phyloP scores from a whole-genome alignment of 53 echinoderm and acorn worm species.

The Stichopus horrens region DNA sequence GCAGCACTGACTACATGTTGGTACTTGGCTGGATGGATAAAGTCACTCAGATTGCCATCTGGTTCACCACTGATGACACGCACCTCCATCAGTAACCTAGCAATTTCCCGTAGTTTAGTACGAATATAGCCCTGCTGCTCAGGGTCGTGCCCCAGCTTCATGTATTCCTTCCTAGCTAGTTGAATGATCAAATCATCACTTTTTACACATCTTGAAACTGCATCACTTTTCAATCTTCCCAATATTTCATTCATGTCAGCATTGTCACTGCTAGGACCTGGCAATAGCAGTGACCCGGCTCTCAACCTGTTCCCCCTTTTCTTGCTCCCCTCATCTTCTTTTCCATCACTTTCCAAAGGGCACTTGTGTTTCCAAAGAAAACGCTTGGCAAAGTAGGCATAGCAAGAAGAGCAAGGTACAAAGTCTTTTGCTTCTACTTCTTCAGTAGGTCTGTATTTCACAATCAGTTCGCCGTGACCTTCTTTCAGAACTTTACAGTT shows the following conservation, averaged over 20 bases:
- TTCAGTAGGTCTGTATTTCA: constrained; percentile 56
- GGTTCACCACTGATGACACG: background rate
- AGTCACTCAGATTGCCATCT: constrained; percentile 9
- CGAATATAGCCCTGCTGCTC: constrained; percentile 57
- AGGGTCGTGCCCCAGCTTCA: constrained; percentile 68
- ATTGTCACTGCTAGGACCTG: background rate
- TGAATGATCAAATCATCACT: constrained; percentile 62
- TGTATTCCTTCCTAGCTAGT: constrained; percentile 59
- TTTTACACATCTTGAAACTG: constrained; percentile 54
- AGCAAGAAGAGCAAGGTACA: constrained; percentile 63
- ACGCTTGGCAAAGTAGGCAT: constrained; percentile 55
- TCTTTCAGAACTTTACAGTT: constrained; percentile 65
- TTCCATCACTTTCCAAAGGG: constrained; percentile 22
- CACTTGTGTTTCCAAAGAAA: constrained; percentile 63
- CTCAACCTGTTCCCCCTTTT: constrained; percentile 12
- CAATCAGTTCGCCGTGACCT: constrained; percentile 61
- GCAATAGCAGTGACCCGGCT: background rate
- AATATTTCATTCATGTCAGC: constrained; percentile 23
- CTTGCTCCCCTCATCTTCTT: background rate
- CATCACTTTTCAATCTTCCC: constrained; percentile 62
- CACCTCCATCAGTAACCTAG: constrained; percentile 20
- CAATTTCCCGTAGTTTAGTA: constrained; percentile 64
- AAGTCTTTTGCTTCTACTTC: constrained; percentile 55
- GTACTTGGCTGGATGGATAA: constrained; percentile 26
- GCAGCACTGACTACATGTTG: constrained; percentile 18